Conservation (phyloP, 2,888 invertebrate genomes). For the Drosophila robusta region DNA sequence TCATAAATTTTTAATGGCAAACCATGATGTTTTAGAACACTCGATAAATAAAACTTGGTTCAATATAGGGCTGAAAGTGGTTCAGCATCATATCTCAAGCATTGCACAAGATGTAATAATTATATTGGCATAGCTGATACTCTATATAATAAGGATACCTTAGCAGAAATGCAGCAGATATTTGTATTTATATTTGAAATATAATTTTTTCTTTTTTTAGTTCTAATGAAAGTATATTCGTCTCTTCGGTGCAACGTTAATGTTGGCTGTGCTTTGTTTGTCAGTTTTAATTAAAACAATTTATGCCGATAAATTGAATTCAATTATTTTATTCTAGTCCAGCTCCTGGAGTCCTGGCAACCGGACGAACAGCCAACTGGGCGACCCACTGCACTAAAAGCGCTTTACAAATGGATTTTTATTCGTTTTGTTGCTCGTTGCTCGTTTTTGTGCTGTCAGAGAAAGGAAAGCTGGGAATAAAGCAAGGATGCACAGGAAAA, state of each 20-base stretch:
- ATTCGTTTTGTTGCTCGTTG: slow-evolving; percentile 13
- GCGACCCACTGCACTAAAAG: slow-evolving; percentile 35
- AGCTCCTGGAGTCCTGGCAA: slow-evolving; percentile 13
- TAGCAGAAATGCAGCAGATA: no score
- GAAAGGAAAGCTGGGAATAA: slow-evolving; percentile 18
- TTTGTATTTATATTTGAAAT: no score
- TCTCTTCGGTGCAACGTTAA: not conserved
- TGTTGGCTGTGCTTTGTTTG: slow-evolving; percentile 17
- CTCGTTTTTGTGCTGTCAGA: slow-evolving; percentile 21
- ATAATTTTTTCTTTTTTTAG: not conserved
- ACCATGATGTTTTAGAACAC: no score
- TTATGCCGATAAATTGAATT: slow-evolving; percentile 71
- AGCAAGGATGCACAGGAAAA: slow-evolving; percentile 4
- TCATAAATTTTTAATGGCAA: no score
- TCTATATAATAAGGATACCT: no score
- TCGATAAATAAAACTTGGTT: no score
- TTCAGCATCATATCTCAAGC: no score
- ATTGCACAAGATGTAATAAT: no score
- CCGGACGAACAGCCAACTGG: slow-evolving; percentile 4
- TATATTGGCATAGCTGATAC: no score
- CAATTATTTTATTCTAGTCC: slow-evolving; percentile 57
- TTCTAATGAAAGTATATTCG: not conserved
- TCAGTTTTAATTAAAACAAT: slow-evolving; percentile 67
- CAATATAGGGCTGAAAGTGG: no score
- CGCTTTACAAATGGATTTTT: slow-evolving; percentile 40